Percentiles rank a stretch among this genome's conserved stretches.
Conservation (phyloP, 2,888 invertebrate genomes). For the Ischnus inquisitorius region DNA sequence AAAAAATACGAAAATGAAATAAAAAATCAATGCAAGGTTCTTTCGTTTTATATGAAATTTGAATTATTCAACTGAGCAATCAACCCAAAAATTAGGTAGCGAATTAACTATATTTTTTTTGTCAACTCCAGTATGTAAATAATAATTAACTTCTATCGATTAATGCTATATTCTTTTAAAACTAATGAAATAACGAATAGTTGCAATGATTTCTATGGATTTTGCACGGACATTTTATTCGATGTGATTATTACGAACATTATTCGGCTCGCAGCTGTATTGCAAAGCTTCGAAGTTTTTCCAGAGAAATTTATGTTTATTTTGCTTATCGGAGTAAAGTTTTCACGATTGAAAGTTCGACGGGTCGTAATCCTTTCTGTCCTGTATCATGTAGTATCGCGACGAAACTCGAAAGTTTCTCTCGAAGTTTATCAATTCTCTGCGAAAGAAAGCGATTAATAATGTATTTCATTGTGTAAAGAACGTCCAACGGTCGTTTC, state of each 20-base stretch:
- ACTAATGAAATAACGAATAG: too few species aligned
- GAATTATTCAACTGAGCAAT: too few species aligned
- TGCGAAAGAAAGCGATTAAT: conserved; percentile 42
- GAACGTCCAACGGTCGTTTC: not conserved
- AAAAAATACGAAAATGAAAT: not conserved
- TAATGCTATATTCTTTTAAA: too few species aligned
- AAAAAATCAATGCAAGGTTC: not conserved
- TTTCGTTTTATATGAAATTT: too few species aligned
- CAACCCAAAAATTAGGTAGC: too few species aligned
- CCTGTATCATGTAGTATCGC: conserved; percentile 69
- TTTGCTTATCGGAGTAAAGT: not conserved
- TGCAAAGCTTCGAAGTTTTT: not conserved
- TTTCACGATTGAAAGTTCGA: not conserved
- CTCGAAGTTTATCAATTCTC: conserved; percentile 86
- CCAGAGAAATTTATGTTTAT: not conserved
- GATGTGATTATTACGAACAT: too few species aligned
- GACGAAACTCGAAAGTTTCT: conserved; percentile 81
- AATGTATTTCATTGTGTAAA: conserved; percentile 7
- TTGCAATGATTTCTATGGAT: too few species aligned
- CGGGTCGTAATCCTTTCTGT: conserved; percentile 67
- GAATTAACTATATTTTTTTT: too few species aligned
- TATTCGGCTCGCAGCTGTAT: too few species aligned
- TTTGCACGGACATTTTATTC: too few species aligned
- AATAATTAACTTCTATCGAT: too few species aligned
- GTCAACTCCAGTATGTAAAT: too few species aligned